Evolutionary conservation across 2,888 invertebrate genomes (phyloP).

Genomic region (Synergus gifuensis): DNA sequence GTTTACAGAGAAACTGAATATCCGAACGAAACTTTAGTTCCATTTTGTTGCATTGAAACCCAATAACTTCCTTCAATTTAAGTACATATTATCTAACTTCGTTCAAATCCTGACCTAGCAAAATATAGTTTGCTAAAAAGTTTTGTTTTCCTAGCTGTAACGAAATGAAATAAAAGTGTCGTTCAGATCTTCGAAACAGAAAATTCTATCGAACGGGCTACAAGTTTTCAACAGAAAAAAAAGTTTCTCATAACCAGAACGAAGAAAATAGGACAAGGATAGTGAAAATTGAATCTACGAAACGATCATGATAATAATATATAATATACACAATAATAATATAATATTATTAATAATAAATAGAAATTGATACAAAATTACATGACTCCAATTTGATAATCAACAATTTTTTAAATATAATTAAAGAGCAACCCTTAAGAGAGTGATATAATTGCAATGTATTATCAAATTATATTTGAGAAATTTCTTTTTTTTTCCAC

Average conservation of each 20-base stretch:
- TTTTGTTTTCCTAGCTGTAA: slow-evolving; percentile 5
- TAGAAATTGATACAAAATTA: too few species aligned
- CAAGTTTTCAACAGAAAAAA: background rate
- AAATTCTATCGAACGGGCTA: background rate
- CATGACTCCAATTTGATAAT: too few species aligned
- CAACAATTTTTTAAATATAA: too few species aligned
- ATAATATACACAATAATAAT: too few species aligned
- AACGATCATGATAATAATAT: too few species aligned
- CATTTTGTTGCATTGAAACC: background rate
- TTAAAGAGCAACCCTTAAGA: too few species aligned
- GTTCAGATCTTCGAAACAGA: slow-evolving; percentile 7
- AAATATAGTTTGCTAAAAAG: background rate
- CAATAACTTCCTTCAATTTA: background rate
- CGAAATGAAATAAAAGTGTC: background rate
- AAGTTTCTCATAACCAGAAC: background rate
- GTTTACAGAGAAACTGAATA: background rate
- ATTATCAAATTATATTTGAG: too few species aligned
- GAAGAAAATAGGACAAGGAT: background rate
- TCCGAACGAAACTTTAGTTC: background rate
- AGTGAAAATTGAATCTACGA: background rate
- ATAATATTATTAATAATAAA: too few species aligned
- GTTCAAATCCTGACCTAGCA: background rate
- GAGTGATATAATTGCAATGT: too few species aligned
- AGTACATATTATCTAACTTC: background rate
- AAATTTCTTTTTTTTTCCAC: too few species aligned